Base-by-base conservation (phyloP, 2,113 vertebrate genomes). In the Pampusana beccarii region DNA sequence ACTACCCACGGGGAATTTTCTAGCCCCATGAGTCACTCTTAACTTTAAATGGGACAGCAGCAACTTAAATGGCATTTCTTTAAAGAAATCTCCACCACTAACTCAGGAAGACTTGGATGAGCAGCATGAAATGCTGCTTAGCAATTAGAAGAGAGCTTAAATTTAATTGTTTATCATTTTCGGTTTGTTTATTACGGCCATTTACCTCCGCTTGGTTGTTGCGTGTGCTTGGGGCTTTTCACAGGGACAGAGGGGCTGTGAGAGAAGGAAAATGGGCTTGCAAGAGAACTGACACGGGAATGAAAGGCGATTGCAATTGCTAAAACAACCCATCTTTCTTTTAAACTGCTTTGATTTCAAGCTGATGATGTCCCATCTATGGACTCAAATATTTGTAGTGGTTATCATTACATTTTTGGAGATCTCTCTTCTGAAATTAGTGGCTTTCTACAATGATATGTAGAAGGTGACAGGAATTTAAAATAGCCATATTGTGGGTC, bases 331-430 rank as follows among this genome's bases (percentile, higher is more conserved):
- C 5, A 57, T 89, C 89, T 89, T 84, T 80, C 77, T 71, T 92
- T 83, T 80, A 84, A 94, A 81, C 31, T 70, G 77, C 61, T 92
- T 54, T 78, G 61, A 91, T 87, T 95, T 96, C 86, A 72, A 75
- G 69, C 60, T 92, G 87, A 89, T 86, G 40, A 84, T 78, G n/a
- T 42, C 56, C 60, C 73, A 56, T 82, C 74, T 84, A 87, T 17
- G 42, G 66, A 85, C 53, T 84, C 19, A 85, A 95, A 81, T 64
- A 85, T 90, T 94, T 95, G 74, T 71, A 81, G 87, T 87, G 87
- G 81, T 38, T 97, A 93, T 91, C 57, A 85, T 67, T 67, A 87
- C 23, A 48, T 85, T 93, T 97, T 67, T 94, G 19, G 78, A 85
- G 66, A 85, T 20, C 28, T 87, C 56, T 83, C n/a, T 67, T 81